Evolutionary conservation across 2,888 invertebrate species (phyloP).

Genomic region (Euplagia quadripunctaria): DNA sequence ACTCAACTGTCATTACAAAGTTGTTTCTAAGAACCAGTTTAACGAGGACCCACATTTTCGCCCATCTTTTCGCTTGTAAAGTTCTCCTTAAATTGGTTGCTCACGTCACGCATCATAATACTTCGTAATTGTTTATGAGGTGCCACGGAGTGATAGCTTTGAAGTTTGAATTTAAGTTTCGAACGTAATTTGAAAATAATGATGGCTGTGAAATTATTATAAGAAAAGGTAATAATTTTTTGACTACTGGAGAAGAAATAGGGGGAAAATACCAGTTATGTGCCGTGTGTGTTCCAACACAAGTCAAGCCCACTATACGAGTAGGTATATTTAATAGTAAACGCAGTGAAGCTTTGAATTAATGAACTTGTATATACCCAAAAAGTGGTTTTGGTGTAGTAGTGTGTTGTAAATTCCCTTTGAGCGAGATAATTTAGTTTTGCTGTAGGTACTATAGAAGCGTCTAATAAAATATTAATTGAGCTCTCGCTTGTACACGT

Average conservation of each 20-base stretch:
- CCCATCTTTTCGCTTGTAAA: conserved; percentile 11
- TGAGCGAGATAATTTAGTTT: neutral
- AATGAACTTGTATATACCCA: too few species aligned
- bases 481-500: too few species aligned
- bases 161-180: conserved; percentile 55
- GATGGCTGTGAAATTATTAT: conserved; percentile 33
- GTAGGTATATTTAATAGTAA: neutral
- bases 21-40: conserved; percentile 31
- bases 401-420: too few species aligned
- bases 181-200: conserved; percentile 51
- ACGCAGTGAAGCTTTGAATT: neutral
- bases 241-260: conserved; percentile 8
- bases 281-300: neutral
- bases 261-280: conserved; percentile 5
- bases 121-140: conserved; percentile 60
- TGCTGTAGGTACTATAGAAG: neutral
- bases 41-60: conserved; percentile 32
- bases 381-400: too few species aligned
- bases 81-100: conserved; percentile 45
- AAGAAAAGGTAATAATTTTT: conserved; percentile 13
- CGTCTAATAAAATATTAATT: neutral
- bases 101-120: conserved; percentile 52
- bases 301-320: neutral
- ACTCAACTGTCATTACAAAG: conserved; percentile 41
- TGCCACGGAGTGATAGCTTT: conserved; percentile 54